These are phyloP conservation scores for Tryphoninae sp. DNA, from an alignment of 2,888 invertebrate genomes.

Conservation along the genomic window DNA sequence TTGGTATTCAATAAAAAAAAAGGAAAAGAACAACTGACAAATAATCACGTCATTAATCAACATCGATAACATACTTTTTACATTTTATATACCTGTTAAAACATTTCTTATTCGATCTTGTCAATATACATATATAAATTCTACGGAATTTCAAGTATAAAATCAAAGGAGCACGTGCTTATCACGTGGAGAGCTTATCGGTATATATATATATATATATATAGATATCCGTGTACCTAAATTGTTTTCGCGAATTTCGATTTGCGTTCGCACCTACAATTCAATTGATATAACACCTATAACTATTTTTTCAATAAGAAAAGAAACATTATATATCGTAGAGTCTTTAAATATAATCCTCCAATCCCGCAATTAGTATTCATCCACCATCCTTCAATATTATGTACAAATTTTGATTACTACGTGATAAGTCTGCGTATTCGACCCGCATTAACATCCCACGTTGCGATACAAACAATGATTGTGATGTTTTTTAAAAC, in stretches of 20 bases:
- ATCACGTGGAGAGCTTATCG: constrained; percentile 15
- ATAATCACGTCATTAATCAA: constrained; percentile 12
- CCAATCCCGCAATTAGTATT: constrained; percentile 20
- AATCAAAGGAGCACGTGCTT: constrained; percentile 31
- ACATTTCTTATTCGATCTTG: constrained; percentile 43
- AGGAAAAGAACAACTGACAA: constrained; percentile 35
- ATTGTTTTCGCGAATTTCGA: not conserved
- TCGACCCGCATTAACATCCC: constrained; percentile 24
- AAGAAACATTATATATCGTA: constrained; percentile 20
- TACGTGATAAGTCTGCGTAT: not conserved
- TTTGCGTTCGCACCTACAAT: constrained; percentile 13
- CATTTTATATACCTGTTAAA: constrained; percentile 38
- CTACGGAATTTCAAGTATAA: constrained; percentile 47
- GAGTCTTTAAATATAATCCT: constrained; percentile 39
- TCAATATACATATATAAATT: constrained; percentile 43
- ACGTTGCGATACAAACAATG: constrained; percentile 21
- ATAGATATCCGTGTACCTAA: constrained; percentile 27
- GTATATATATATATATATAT: constrained; percentile 2
- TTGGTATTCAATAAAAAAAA: constrained; percentile 60
- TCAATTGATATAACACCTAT: constrained; percentile 38
- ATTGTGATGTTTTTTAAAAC: constrained; percentile 1
- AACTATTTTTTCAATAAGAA: constrained; percentile 34
- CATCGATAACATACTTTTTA: constrained; percentile 16
- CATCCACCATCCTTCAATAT: constrained; percentile 1
- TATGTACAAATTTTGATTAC: constrained; percentile 44